These are phyloP conservation scores for Sebastes variabilis DNA, from an alignment of 2,797 vertebrate species.

Conservation along the genomic window DNA sequence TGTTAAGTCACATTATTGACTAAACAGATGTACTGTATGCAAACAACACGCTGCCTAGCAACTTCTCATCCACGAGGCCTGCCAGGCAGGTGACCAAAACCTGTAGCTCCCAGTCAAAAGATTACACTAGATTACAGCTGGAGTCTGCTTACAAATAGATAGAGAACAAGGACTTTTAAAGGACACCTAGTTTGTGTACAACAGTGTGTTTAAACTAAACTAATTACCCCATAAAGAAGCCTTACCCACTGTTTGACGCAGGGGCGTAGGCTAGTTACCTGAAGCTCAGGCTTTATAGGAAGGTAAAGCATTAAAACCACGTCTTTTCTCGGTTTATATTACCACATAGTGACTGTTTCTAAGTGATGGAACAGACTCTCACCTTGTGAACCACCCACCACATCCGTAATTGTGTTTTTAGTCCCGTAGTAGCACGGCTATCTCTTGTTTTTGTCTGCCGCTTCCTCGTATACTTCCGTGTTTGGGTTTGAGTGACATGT, in stretches of 20 bases:
- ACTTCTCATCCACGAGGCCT: conserved; percentile 27
- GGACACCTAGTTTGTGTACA: background rate
- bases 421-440: conserved; percentile 34
- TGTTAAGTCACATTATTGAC: background rate
- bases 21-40: fast-evolving
- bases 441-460: conserved; percentile 67
- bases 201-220: background rate
- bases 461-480: conserved; percentile 76
- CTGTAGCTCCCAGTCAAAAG: conserved; percentile 22
- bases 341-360: background rate
- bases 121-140: no score
- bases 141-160: background rate
- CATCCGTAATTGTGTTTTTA: conserved; percentile 15
- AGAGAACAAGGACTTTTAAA: background rate
- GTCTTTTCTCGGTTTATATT: background rate
- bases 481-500: conserved; percentile 46
- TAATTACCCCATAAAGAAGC: background rate
- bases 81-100: conserved; percentile 3
- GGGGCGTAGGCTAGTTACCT: conserved; percentile 77
- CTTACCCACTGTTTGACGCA: conserved; percentile 54
- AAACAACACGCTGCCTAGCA: background rate
- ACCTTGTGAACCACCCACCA: conserved; percentile 2
- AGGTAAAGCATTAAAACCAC: conserved; percentile 9
- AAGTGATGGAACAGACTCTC: background rate
- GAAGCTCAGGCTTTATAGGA: conserved; percentile 34